These are phyloP conservation scores for Nixonia krombeini DNA, from an alignment of 1,140 invertebrate genomes.

Conservation along the genomic window DNA sequence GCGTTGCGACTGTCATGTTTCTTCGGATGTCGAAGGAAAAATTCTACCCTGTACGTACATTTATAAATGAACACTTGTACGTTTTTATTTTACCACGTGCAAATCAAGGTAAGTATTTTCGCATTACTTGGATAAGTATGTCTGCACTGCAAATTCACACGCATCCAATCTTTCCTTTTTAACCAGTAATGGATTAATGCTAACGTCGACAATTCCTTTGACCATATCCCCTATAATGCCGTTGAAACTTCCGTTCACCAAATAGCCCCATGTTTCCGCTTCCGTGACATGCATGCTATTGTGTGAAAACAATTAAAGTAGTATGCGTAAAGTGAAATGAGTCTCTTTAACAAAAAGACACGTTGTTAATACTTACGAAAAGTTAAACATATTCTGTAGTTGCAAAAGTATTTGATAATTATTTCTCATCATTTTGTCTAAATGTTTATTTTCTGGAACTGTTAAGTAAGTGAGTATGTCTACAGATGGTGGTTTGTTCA, in stretches of 20 bases:
- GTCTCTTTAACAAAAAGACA: background rate
- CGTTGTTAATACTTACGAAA: slow-evolving; percentile 67
- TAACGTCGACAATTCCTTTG: slow-evolving; percentile 75
- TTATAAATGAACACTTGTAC: too few species aligned
- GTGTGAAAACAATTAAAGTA: background rate
- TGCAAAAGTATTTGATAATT: slow-evolving; percentile 74
- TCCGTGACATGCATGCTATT: slow-evolving; percentile 70
- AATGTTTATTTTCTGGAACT: slow-evolving; percentile 66
- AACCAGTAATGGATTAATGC: slow-evolving; percentile 75
- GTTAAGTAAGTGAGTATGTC: slow-evolving; percentile 73
- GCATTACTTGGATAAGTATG: slow-evolving; percentile 74
- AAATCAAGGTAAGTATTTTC: background rate
- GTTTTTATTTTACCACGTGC: too few species aligned
- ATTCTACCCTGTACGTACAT: slow-evolving; percentile 72
- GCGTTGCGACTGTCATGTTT: slow-evolving; percentile 73
- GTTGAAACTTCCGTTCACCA: slow-evolving; percentile 76
- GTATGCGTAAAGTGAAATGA: too few species aligned
- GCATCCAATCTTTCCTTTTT: slow-evolving; percentile 73
- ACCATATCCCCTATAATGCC: slow-evolving; percentile 77
- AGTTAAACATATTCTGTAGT: slow-evolving; percentile 76
- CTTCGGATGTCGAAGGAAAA: slow-evolving; percentile 78
- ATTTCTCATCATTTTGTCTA: slow-evolving; percentile 76
- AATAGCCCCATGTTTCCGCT: slow-evolving; percentile 77
- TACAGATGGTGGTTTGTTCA: slow-evolving; percentile 38
- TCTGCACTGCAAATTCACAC: slow-evolving; percentile 75